phyloP scores from a whole-genome alignment of 2,888 invertebrate genomes.

The Tenthredo amoena region DNA sequence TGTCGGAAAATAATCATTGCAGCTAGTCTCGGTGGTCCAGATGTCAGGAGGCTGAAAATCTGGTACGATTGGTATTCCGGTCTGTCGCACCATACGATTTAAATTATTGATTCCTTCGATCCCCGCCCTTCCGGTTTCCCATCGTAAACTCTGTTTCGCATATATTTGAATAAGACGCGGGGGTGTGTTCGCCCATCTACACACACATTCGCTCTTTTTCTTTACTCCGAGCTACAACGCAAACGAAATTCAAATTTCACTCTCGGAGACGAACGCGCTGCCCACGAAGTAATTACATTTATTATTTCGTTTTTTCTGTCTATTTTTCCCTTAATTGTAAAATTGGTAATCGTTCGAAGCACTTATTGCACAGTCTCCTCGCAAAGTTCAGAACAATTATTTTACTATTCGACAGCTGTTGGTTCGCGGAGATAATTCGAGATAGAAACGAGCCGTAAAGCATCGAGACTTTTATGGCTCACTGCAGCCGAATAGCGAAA shows the following conservation, averaged over 20 bases:
- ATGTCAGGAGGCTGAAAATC: slow-evolving; percentile 14
- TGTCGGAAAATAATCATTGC: background rate
- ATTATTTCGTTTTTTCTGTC: background rate
- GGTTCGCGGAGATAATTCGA: background rate
- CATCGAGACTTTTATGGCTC: background rate
- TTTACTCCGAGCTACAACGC: background rate
- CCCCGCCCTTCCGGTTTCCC: background rate
- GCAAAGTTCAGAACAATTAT: background rate
- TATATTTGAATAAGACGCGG: slow-evolving; percentile 29
- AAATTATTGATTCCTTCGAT: slow-evolving; percentile 40
- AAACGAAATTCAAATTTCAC: background rate
- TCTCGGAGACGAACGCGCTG: too few relatives aligned
- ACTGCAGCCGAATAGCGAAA: background rate
- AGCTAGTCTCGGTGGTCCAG: background rate
- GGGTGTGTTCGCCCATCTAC: background rate
- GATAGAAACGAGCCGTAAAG: background rate
- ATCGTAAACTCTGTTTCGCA: slow-evolving; percentile 19
- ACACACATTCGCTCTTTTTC: background rate
- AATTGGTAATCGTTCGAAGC: background rate
- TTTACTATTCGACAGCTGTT: background rate
- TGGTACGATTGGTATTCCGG: slow-evolving; percentile 25
- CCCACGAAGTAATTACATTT: background rate
- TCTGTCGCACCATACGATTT: slow-evolving; percentile 24
- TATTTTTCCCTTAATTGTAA: background rate
- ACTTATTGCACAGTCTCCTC: background rate